A percentile compares a stretch with the other conserved stretches of the same genome.
These are phyloP conservation scores for Sialis fuliginosa DNA, from an alignment of 2,888 invertebrate genomes.

Conservation along the genomic window DNA sequence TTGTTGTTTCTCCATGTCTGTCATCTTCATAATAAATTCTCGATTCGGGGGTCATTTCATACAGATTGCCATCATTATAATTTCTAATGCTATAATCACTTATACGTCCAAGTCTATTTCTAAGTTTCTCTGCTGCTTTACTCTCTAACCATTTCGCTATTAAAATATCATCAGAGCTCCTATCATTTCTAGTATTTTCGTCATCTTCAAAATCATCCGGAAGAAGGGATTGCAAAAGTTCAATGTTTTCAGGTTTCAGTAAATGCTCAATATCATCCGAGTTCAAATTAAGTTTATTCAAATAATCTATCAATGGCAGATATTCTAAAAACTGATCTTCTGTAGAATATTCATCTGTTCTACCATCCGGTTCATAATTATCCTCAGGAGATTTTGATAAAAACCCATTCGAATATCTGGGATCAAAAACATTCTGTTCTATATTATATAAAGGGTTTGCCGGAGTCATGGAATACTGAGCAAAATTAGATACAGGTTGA, in stretches of 20 bases:
- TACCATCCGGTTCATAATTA: background rate
- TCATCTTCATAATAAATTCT: conserved; percentile 38
- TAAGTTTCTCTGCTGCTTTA: background rate
- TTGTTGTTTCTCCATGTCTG: conserved; percentile 21
- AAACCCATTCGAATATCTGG: background rate
- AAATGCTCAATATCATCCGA: conserved; percentile 17
- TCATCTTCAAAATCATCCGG: background rate
- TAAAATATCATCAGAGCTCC: background rate
- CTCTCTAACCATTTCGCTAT: background rate
- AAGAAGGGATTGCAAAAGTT: background rate
- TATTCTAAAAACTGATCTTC: conserved; percentile 6
- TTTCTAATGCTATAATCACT: background rate
- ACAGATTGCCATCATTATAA: background rate
- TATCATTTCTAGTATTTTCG: background rate
- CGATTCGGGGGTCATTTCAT: conserved; percentile 21
- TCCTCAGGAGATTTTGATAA: conserved; percentile 2
- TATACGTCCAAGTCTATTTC: background rate
- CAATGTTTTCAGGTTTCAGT: conserved; percentile 13
- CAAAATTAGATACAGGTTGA: background rate
- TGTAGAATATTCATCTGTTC: conserved; percentile 9
- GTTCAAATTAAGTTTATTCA: conserved; percentile 15
- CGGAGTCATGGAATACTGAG: too few species aligned
- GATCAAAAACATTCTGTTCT: background rate
- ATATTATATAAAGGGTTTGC: background rate
- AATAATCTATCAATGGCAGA: conserved; percentile 15